Conservation (phyloP, 64 coral and sea anemone species). For the Actinia equina region DNA sequence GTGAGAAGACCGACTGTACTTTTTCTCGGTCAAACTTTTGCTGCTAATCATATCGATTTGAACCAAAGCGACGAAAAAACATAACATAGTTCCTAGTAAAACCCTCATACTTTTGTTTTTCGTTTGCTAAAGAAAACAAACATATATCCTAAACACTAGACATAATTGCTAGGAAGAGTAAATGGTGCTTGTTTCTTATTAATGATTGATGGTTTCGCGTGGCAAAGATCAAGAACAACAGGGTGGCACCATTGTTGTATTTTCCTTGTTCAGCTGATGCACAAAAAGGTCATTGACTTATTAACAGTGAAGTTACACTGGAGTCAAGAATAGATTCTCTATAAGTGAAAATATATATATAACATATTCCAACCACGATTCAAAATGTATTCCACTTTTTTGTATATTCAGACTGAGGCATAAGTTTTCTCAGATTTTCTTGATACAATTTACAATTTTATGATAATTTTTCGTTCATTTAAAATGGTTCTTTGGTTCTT, state of each 20-base stretch:
- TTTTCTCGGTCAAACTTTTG: neutral
- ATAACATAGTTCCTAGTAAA: neutral
- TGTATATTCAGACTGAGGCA: too few species aligned
- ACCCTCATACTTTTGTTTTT: neutral
- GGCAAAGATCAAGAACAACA: neutral
- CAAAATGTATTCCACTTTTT: too few species aligned
- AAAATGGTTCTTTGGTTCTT: too few species aligned
- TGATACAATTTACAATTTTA: too few species aligned
- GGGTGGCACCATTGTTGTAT: neutral
- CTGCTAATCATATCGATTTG: neutral
- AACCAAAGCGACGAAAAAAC: neutral
- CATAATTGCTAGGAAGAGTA: neutral
- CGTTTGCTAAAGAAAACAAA: neutral
- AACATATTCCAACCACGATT: too few species aligned
- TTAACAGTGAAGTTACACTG: neutral
- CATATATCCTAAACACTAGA: constrained; percentile 1
- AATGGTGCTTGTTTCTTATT: neutral
- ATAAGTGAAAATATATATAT: neutral
- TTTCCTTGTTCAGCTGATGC: neutral
- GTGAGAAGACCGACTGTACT: neutral
- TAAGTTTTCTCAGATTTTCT: too few species aligned
- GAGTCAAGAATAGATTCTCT: neutral
- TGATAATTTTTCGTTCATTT: too few species aligned
- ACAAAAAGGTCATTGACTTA: neutral
- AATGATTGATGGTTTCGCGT: neutral